phyloP scores from a whole-genome alignment of 2,113 vertebrate genomes.

The Ranitomeya variabilis region DNA sequence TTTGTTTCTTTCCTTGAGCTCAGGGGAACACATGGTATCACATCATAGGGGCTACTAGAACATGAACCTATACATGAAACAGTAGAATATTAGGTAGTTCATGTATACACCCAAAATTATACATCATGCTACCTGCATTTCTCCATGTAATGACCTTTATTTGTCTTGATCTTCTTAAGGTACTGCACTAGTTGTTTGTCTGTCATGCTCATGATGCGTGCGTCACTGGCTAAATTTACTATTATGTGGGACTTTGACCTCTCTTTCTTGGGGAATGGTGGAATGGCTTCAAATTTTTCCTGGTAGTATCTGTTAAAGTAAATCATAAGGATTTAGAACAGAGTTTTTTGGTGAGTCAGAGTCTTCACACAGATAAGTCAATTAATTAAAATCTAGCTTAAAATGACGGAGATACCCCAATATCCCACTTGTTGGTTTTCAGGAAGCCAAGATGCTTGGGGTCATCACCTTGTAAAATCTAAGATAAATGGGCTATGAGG shows the following conservation, averaged over 20 bases:
- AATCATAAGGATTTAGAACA: background rate
- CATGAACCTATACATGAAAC: background rate
- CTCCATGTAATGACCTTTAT: background rate
- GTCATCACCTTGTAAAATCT: no score
- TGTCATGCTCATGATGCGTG: background rate
- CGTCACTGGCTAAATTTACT: background rate
- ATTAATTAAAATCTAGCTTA: no score
- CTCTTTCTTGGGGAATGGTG: background rate
- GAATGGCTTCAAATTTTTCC: background rate
- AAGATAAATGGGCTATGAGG: no score
- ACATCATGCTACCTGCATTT: background rate
- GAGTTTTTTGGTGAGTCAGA: background rate
- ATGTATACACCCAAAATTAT: background rate
- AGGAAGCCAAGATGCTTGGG: no score
- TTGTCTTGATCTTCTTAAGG: background rate
- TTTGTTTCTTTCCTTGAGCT: background rate
- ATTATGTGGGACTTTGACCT: background rate
- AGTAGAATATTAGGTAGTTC: background rate
- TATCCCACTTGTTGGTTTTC: no score
- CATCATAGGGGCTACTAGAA: background rate
- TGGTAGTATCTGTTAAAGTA: background rate
- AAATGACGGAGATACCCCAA: no score
- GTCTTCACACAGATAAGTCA: background rate
- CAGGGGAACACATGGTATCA: background rate
- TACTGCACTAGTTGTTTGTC: background rate